phyloP scores from a whole-genome alignment of 2,797 vertebrate species.

The Pampus argenteus region DNA sequence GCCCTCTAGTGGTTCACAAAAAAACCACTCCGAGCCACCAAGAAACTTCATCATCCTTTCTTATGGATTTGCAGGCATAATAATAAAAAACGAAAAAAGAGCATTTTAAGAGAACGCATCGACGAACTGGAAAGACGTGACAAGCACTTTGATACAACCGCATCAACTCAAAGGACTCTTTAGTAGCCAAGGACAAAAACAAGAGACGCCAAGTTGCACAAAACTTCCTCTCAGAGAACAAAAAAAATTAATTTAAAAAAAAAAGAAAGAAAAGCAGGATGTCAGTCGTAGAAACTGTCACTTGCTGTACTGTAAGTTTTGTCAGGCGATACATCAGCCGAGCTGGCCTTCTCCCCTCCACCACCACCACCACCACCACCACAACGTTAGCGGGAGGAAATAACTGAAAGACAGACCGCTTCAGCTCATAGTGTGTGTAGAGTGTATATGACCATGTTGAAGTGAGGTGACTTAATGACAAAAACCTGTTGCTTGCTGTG shows the following conservation, averaged over 20 bases:
- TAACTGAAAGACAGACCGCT: slow-evolving; percentile 90
- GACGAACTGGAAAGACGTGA: slow-evolving; percentile 57
- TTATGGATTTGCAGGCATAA: slow-evolving; percentile 25
- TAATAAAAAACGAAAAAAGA: slow-evolving; percentile 3
- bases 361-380: slow-evolving; percentile 44
- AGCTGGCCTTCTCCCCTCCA: slow-evolving; percentile 84
- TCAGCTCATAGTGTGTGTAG: slow-evolving; percentile 88
- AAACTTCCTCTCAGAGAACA: slow-evolving; percentile 62
- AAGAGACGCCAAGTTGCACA: slow-evolving; percentile 59
- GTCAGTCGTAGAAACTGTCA: slow-evolving; percentile 47
- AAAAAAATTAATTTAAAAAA: no score
- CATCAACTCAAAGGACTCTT: slow-evolving; percentile 62
- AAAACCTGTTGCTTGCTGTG: slow-evolving; percentile 92
- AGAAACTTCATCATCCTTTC: slow-evolving; percentile 43
- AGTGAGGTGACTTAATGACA: slow-evolving; percentile 76
- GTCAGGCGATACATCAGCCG: slow-evolving; percentile 76
- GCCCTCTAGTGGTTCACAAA: slow-evolving; percentile 68
- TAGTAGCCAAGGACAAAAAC: slow-evolving; percentile 67
- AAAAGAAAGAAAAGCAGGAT: slow-evolving; percentile 23
- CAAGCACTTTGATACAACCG: slow-evolving; percentile 77
- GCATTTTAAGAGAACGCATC: slow-evolving; percentile 36
- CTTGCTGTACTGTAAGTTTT: slow-evolving; percentile 68
- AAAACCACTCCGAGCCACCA: slow-evolving; percentile 32
- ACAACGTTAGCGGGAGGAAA: slow-evolving; percentile 82
- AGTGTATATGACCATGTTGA: slow-evolving; percentile 86